Evolutionary conservation across 2,797 vertebrate genomes (phyloP).

Genomic region (Helostoma temminkii): DNA sequence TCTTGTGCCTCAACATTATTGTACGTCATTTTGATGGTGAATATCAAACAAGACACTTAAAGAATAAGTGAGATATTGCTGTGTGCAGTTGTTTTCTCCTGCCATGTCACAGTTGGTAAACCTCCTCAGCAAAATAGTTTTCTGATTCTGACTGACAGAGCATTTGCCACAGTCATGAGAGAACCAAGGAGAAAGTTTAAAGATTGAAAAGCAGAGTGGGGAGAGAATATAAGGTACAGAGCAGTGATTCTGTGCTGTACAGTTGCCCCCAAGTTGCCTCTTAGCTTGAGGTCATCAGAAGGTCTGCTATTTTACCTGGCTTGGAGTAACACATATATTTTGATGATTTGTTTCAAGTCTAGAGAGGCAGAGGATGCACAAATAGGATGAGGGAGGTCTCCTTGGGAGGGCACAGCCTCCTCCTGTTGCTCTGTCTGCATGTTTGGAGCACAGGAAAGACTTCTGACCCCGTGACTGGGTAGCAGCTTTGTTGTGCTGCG

Average conservation of each 20-base stretch:
- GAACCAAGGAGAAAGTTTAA: slow-evolving; percentile 1
- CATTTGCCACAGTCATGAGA: slow-evolving; percentile 23
- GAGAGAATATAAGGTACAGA: slow-evolving; percentile 8
- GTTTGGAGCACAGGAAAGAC: slow-evolving; percentile 8
- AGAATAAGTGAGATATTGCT: slow-evolving; percentile 8
- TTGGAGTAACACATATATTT: slow-evolving; percentile 22
- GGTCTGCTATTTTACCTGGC: slow-evolving; percentile 16
- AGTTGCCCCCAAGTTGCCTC: slow-evolving; percentile 37
- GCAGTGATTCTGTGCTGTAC: slow-evolving; percentile 4
- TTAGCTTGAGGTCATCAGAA: slow-evolving; percentile 47
- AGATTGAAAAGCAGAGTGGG: slow-evolving; percentile 3
- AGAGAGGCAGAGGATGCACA: slow-evolving; percentile 21
- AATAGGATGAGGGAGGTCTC: slow-evolving; percentile 35
- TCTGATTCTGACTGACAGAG: slow-evolving; percentile 27
- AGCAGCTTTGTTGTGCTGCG: slow-evolving; percentile 54
- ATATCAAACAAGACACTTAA: not conserved
- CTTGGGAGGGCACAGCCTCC: not conserved
- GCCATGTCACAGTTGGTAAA: slow-evolving; percentile 25
- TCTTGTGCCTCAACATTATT: not conserved
- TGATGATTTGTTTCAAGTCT: slow-evolving; percentile 36
- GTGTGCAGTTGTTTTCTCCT: slow-evolving; percentile 24
- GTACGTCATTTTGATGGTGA: not conserved
- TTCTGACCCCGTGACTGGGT: slow-evolving; percentile 39
- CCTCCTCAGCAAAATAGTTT: slow-evolving; percentile 12
- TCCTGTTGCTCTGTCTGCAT: slow-evolving; percentile 9